Conservation (phyloP, 1,140 invertebrate species). For the Anadara kagoshimensis region DNA sequence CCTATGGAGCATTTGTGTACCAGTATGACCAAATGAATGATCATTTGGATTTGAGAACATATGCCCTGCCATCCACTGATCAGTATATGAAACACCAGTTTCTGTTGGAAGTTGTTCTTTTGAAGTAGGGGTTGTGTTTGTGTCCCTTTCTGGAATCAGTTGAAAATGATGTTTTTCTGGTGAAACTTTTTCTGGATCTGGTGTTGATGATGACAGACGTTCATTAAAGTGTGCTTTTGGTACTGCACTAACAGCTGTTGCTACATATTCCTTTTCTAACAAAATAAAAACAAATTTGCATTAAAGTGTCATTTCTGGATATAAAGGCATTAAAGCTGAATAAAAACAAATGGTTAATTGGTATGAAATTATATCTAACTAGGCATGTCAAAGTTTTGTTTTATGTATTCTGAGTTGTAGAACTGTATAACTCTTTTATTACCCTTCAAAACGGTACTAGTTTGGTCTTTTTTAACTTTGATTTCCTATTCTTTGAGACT, state of each 20-base stretch:
- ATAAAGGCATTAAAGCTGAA: not conserved
- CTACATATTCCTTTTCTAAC: not conserved
- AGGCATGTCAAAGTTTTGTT: no score
- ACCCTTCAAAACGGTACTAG: no score
- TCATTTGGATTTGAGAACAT: not conserved
- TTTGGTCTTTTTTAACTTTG: no score
- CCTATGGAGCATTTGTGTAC: no score
- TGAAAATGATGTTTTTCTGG: constrained; percentile 3
- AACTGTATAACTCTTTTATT: no score
- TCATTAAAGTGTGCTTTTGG: constrained; percentile 52
- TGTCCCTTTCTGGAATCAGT: constrained; percentile 35
- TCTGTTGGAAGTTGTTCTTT: not conserved
- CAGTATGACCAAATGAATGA: not conserved
- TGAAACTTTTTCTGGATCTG: constrained; percentile 49
- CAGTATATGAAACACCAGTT: not conserved
- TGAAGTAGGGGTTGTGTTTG: constrained; percentile 22
- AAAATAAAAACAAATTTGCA: not conserved
- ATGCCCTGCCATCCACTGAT: not conserved
- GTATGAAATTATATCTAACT: no score
- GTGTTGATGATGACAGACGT: constrained; percentile 55
- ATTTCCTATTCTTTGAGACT: no score
- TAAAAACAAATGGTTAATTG: no score
- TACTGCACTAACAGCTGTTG: not conserved
- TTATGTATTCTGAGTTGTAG: no score
- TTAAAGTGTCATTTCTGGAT: not conserved